phyloP scores from a whole-genome alignment of 2,888 invertebrate species.

The Diarsia brunnea region DNA sequence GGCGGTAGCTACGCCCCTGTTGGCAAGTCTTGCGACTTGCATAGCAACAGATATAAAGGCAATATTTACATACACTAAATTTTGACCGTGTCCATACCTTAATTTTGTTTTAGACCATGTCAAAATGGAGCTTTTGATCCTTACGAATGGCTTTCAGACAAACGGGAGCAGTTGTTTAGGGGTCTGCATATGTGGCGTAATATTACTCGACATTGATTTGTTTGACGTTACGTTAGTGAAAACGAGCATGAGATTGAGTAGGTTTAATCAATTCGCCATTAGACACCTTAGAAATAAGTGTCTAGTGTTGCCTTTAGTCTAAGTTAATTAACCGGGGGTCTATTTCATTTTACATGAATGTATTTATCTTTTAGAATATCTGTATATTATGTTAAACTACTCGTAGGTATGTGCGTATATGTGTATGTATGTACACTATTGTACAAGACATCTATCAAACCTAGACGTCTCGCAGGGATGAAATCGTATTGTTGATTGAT shows the following conservation, averaged over 20 bases:
- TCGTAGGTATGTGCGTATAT: neutral
- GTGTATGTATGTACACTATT: conserved; percentile 19
- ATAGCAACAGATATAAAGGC: neutral
- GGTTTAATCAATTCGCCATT: neutral
- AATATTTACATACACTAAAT: neutral
- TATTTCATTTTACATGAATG: neutral
- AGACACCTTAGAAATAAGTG: neutral
- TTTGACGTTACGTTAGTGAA: neutral
- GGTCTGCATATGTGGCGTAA: neutral
- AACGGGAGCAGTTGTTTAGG: neutral
- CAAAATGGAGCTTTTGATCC: neutral
- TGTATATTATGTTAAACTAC: neutral
- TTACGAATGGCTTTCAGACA: neutral
- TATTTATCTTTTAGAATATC: neutral
- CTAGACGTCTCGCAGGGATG: conserved; percentile 33
- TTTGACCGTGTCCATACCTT: neutral
- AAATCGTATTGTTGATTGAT: conserved; percentile 52
- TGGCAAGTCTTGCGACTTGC: neutral
- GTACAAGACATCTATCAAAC: conserved; percentile 41
- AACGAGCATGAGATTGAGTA: neutral
- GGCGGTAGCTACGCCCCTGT: too few relatives aligned
- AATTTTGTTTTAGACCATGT: too few relatives aligned
- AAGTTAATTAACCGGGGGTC: neutral
- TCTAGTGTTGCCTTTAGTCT: neutral
- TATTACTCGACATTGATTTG: neutral